A percentile compares a stretch with the other conserved stretches of the same genome.
phyloP scores from a whole-genome alignment of 2,888 invertebrate species.

The Ochlodes sylvanus region DNA sequence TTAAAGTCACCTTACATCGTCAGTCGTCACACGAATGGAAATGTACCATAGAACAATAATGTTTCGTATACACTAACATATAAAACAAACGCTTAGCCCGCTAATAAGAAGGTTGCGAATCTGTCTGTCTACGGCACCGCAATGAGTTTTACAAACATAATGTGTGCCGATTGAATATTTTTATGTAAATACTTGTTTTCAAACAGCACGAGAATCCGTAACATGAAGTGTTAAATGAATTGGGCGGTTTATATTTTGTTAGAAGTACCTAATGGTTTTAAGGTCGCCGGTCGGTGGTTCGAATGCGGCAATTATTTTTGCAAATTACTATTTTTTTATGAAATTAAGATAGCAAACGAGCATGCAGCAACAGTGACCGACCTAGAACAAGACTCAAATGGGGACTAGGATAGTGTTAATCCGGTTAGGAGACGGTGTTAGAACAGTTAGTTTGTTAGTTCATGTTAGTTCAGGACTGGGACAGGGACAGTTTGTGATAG shows the following conservation, averaged over 20 bases:
- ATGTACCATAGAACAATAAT: slow-evolving; percentile 67
- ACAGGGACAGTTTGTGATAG: too few species aligned
- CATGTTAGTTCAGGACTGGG: too few species aligned
- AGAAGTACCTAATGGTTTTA: too few species aligned
- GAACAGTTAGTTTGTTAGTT: too few species aligned
- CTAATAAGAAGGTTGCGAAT: slow-evolving; percentile 66
- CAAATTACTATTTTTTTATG: too few species aligned
- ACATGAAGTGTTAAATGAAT: neutral
- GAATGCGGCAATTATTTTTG: too few species aligned
- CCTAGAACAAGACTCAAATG: too few species aligned
- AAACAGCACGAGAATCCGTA: slow-evolving; percentile 5
- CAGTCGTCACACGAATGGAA: slow-evolving; percentile 56
- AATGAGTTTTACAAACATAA: slow-evolving; percentile 60
- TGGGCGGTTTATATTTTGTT: neutral
- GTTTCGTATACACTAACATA: slow-evolving; percentile 60
- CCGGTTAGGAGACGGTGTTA: too few species aligned
- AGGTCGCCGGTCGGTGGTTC: too few species aligned
- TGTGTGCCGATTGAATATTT: slow-evolving; percentile 59
- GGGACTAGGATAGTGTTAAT: too few species aligned
- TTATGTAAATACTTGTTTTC: slow-evolving; percentile 58
- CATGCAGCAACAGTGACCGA: too few species aligned
- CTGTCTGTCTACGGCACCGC: slow-evolving; percentile 53
- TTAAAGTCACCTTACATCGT: slow-evolving; percentile 3
- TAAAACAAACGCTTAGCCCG: slow-evolving; percentile 59
- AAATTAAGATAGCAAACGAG: too few species aligned